Base-by-base conservation (phyloP, 1,140 invertebrate genomes). In the Sycophila sp. region DNA sequence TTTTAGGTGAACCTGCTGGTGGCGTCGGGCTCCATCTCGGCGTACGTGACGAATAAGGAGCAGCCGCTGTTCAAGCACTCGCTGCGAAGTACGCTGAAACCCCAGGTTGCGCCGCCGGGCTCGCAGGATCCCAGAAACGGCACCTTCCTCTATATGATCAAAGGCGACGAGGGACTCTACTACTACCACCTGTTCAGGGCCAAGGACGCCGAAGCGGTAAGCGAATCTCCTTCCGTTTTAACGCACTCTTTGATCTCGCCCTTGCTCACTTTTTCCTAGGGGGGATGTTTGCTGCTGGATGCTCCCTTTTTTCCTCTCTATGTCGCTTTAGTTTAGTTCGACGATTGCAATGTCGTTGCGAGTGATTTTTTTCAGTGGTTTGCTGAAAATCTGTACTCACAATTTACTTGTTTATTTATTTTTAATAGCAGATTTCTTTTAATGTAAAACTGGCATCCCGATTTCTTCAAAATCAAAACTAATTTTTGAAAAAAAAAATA, bases 181-280 rank as follows among this genome's bases (percentile, higher is more conserved):
- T 78, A 81, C 56, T 83, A 77, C 75, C 79, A 83, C 60, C 75
- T 83, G 10, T 83, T 81, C 56, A 77, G 73, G 62, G 78, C 79
- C 28, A 81, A 81, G 69, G 77, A 83, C 63, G 70, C 74, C 1
- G 75, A 78, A 32, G 77, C 77, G 60, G 82, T 82, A 60, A 83
- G 75, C 75, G 2, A 28, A 7, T 34, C n/a, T n/a, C n/a, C n/a
- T n/a, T n/a, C n/a, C n/a, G n/a, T n/a, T n/a, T n/a, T n/a, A n/a
- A n/a, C n/a, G n/a, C n/a, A n/a, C n/a, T n/a, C n/a, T n/a, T n/a
- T n/a, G n/a, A n/a, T n/a, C n/a, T n/a, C n/a, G n/a, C n/a, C n/a
- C n/a, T n/a, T n/a, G n/a, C n/a, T n/a, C n/a, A n/a, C n/a, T n/a
- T n/a, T n/a, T n/a, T n/a, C n/a, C n/a, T n/a, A n/a, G n/a, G n/a